Conservation (phyloP, 2,888 invertebrate species). For the Girardia tigrina region DNA sequence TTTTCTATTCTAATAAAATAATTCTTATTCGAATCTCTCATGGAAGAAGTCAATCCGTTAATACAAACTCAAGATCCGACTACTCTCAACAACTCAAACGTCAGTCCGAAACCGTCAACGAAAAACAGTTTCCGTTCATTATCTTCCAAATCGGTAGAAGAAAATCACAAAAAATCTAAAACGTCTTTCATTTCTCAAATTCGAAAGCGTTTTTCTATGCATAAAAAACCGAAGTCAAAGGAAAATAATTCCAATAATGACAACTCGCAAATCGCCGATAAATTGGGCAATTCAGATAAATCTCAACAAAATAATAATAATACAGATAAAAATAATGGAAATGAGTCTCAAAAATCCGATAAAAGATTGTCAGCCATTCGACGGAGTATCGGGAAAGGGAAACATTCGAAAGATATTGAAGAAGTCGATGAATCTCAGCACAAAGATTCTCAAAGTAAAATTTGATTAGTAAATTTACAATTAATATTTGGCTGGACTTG, state of each 20-base stretch:
- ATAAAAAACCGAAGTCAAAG: neutral
- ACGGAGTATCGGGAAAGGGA: slow-evolving; percentile 11
- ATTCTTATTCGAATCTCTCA: neutral
- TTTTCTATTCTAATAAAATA: neutral
- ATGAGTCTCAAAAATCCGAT: neutral
- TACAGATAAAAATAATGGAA: neutral
- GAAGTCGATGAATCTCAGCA: neutral
- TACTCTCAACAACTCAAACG: neutral
- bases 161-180: slow-evolving; percentile 10
- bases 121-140: neutral
- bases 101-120: neutral
- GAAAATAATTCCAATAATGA: too few relatives aligned
- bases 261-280: neutral
- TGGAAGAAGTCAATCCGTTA: neutral
- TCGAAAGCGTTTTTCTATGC: slow-evolving; percentile 7
- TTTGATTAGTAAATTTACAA: too few relatives aligned
- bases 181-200: neutral
- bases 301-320: neutral
- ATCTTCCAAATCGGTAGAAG: neutral
- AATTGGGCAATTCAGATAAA: neutral
- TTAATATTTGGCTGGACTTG: too few relatives aligned
- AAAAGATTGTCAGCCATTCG: slow-evolving; percentile 11
- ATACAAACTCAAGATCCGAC: neutral
- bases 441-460: neutral
- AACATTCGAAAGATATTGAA: neutral